phyloP scores from a whole-genome alignment of 1,140 invertebrate species.

The Trichogramma pretiosum region DNA sequence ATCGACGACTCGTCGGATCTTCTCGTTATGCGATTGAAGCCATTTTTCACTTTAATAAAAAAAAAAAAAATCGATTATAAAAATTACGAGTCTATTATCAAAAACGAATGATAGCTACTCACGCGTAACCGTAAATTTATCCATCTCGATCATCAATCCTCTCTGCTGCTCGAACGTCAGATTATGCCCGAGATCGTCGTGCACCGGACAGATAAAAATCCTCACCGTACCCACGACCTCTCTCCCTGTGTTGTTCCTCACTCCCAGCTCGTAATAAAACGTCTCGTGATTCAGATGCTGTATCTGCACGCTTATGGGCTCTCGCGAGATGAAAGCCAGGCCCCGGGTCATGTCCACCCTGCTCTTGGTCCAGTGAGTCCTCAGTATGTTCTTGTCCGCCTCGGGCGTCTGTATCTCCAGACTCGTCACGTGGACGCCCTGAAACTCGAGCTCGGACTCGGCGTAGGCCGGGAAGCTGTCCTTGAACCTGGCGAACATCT shows the following conservation, averaged over 20 bases:
- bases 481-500: conserved; percentile 69
- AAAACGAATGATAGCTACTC: not conserved
- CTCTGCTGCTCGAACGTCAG: conserved; percentile 59
- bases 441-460: conserved; percentile 55
- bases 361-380: conserved; percentile 67
- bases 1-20: conserved; percentile 59
- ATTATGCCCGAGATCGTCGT: conserved; percentile 56
- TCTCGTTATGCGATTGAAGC: conserved; percentile 51
- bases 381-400: not conserved
- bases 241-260: conserved; percentile 52
- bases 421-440: not conserved
- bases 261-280: conserved; percentile 55
- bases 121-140: conserved; percentile 53
- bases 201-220: conserved; percentile 64
- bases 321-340: conserved; percentile 65
- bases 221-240: conserved; percentile 57
- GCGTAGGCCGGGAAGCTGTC: conserved; percentile 53
- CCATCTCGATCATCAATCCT: conserved; percentile 65
- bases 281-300: conserved; percentile 66
- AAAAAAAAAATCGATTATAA: not conserved
- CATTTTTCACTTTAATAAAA: not conserved
- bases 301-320: conserved; percentile 58
- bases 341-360: conserved; percentile 64
- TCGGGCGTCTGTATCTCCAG: not conserved
- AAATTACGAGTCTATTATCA: not conserved